A percentile compares a stretch with the other conserved stretches of the same genome.
phyloP scores from a whole-genome alignment of 2,797 vertebrate species.

The Gymnothorax reevesii region DNA sequence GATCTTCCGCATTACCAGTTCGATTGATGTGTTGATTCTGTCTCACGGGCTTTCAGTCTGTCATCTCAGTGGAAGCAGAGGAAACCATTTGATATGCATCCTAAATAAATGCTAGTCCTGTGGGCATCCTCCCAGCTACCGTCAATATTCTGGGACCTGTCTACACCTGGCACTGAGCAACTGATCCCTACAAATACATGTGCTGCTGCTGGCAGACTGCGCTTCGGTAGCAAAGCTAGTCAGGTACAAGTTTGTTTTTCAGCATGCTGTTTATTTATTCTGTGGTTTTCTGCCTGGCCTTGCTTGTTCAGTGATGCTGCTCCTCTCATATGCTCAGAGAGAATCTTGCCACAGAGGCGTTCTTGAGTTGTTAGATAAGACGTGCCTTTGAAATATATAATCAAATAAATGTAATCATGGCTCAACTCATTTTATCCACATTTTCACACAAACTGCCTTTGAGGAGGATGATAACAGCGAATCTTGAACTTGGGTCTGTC shows the following conservation, averaged over 20 bases:
- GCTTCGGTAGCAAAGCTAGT: background rate
- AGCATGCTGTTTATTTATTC: background rate
- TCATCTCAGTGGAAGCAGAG: background rate
- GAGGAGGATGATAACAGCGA: background rate
- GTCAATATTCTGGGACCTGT: background rate
- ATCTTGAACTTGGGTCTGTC: constrained; percentile 1
- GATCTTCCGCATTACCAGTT: background rate
- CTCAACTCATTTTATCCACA: background rate
- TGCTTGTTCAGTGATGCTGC: background rate
- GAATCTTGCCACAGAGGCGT: background rate
- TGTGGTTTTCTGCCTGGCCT: background rate
- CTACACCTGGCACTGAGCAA: background rate
- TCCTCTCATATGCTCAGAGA: background rate
- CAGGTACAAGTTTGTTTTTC: background rate
- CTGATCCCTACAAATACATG: no score
- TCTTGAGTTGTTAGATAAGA: background rate
- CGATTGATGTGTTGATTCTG: background rate
- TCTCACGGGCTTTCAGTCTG: background rate
- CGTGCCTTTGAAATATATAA: background rate
- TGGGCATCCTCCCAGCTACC: background rate
- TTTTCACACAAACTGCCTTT: constrained; percentile 8
- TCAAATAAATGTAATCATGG: background rate
- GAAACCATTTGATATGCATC: background rate
- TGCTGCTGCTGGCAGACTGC: background rate
- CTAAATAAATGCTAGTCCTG: background rate